These are phyloP conservation scores for Galendromus occidentalis DNA, from an alignment of 1,140 invertebrate species.

Conservation along the genomic window DNA sequence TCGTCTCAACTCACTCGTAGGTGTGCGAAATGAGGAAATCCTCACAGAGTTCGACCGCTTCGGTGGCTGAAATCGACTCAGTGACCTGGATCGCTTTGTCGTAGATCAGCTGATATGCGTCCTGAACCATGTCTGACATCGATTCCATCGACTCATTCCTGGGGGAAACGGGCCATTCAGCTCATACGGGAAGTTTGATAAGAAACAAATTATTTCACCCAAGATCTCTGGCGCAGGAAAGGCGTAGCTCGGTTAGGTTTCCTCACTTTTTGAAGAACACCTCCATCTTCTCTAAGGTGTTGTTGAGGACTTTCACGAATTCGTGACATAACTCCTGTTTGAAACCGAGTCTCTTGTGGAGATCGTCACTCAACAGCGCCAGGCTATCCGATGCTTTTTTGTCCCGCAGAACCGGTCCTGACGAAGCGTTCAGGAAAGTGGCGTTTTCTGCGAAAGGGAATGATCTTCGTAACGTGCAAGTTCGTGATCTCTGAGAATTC, in stretches of 20 bases:
- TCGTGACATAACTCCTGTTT: neutral
- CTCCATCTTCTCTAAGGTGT: neutral
- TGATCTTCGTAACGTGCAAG: no score
- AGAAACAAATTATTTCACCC: no score
- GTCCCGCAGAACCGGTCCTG: conserved; percentile 9
- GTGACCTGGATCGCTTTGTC: conserved; percentile 42
- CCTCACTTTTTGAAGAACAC: neutral
- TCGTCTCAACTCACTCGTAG: conserved; percentile 3
- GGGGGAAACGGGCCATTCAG: neutral
- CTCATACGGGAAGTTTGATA: no score
- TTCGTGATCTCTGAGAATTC: neutral
- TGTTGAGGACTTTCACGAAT: neutral
- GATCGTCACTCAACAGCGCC: neutral
- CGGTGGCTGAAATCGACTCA: neutral
- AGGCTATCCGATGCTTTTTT: conserved; percentile 15
- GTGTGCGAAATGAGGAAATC: conserved; percentile 7
- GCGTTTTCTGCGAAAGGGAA: neutral
- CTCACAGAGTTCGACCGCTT: conserved; percentile 2
- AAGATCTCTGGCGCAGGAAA: no score
- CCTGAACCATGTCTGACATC: conserved; percentile 66
- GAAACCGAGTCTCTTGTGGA: neutral
- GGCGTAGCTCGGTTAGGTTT: no score
- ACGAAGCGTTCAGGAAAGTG: neutral
- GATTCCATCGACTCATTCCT: conserved; percentile 51
- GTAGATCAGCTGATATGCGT: conserved; percentile 59